Percentiles rank a stretch among this genome's conserved stretches.
phyloP scores from a whole-genome alignment of 2,113 vertebrate species.

The Lasiurus borealis region DNA sequence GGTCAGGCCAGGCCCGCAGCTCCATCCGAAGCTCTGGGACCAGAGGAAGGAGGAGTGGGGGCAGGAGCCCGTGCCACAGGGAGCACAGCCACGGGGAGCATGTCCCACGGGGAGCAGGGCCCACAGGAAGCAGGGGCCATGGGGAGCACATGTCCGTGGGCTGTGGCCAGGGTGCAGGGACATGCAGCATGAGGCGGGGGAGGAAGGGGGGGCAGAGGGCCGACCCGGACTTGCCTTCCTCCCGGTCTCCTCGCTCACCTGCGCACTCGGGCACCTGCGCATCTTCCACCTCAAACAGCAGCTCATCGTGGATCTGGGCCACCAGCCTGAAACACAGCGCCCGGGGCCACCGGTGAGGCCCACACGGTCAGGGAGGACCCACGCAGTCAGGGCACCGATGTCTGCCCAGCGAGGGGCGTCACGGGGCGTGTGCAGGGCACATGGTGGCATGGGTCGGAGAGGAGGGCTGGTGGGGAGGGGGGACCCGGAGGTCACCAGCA shows the following conservation, averaged over 20 bases:
- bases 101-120: too few relatives aligned
- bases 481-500: background rate
- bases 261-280: constrained; percentile 91
- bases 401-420: background rate
- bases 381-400: too few relatives aligned
- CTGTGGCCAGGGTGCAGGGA: background rate
- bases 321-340: constrained; percentile 87
- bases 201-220: too few relatives aligned
- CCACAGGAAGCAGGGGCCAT: background rate
- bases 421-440: too few relatives aligned
- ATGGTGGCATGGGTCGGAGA: background rate
- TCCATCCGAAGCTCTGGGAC: background rate
- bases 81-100: too few relatives aligned
- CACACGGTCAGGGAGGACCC: too few relatives aligned
- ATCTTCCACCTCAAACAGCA: constrained; percentile 95
- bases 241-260: constrained; percentile 83
- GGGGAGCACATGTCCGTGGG: background rate
- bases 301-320: constrained; percentile 96
- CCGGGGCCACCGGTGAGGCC: background rate
- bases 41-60: background rate
- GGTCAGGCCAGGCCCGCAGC: background rate
- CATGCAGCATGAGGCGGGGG: too few relatives aligned
- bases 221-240: too few relatives aligned
- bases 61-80: background rate
- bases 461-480: too few relatives aligned